Evolutionary conservation across 2,888 invertebrate genomes (phyloP), one percentile per base, ranked within the genome.

Genomic region (Temnothorax rugatulus): DNA sequence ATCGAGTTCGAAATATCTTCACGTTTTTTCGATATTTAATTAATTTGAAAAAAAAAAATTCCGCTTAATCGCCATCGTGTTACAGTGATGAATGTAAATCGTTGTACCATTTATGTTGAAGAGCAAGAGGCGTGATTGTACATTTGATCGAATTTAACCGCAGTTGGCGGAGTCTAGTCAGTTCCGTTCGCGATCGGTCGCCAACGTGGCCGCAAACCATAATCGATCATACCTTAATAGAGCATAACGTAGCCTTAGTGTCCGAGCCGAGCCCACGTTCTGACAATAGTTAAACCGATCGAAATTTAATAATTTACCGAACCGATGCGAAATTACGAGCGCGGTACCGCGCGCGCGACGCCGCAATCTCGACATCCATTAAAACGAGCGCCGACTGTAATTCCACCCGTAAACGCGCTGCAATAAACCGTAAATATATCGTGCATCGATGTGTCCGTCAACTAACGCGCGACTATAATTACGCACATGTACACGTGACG

Each of bases 211-310:
- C 71, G 47, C 73, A 71, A 73, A 73, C 73, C 38, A 79, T 79
- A 79, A 79, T 79, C 59, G 73, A 79, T 79, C 79, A 79, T 71
- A 50, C 79, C 73, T 79, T 79, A 79, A 79, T 71, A 79, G 59
- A 61, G 59, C 79, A 79, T 79, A 73, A 79, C 79, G 59, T 71
- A 73, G 73, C 73, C 73, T 79, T 79, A 79, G 73, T 73, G 73
- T 79, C 77, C 54, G 15, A 54, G 41, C 25, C 44, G 71, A 34
- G 59, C 34, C 1, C 68, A 66, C 76, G 68, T 38, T 34, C 47
- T 47, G 59, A 79, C 73, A 71, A 79, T 71, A 79, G 79, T 79
- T 71, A 59, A 73, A 79, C 47, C 73, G 25, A 73, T 73, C 79
- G 38, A 79, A 34, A 79, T 79, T 79, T 79, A 79, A 77, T 77